These are phyloP conservation scores for Elachura formosa DNA, from an alignment of 2,113 vertebrate species.

Conservation along the genomic window DNA sequence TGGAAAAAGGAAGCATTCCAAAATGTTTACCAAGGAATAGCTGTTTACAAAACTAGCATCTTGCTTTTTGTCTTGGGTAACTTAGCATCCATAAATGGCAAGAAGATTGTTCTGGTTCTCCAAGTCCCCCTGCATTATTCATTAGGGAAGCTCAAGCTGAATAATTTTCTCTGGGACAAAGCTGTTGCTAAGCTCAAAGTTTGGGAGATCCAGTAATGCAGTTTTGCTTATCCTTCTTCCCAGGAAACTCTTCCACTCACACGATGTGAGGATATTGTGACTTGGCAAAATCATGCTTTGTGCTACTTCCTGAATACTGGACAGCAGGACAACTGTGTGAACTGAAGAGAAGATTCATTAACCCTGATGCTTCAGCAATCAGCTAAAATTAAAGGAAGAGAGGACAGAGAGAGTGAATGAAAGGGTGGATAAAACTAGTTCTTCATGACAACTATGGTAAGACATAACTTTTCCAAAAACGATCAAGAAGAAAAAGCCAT, in stretches of 20 bases:
- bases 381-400: slow-evolving; percentile 21
- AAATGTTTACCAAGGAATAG: slow-evolving; percentile 62
- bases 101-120: slow-evolving; percentile 71
- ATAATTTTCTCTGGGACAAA: slow-evolving; percentile 82
- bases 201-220: slow-evolving; percentile 81
- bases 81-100: slow-evolving; percentile 73
- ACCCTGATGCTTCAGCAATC: neutral
- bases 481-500: neutral
- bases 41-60: slow-evolving; percentile 76
- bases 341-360: slow-evolving; percentile 56
- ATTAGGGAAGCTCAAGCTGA: slow-evolving; percentile 73
- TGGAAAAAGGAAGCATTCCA: slow-evolving; percentile 37
- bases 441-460: neutral
- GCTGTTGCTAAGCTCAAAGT: slow-evolving; percentile 93
- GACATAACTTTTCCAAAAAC: neutral
- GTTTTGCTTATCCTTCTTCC: slow-evolving; percentile 74
- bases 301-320: slow-evolving; percentile 64
- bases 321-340: slow-evolving; percentile 53
- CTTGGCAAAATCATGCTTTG: slow-evolving; percentile 53
- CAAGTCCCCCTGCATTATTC: slow-evolving; percentile 77
- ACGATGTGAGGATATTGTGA: slow-evolving; percentile 62
- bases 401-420: neutral
- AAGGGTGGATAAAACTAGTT: neutral
- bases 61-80: slow-evolving; percentile 74
- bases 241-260: slow-evolving; percentile 74